Percentiles rank a stretch among this genome's conserved stretches.
Conservation (phyloP, 2,797 vertebrate species). For the Acestrorhynchus altus region DNA sequence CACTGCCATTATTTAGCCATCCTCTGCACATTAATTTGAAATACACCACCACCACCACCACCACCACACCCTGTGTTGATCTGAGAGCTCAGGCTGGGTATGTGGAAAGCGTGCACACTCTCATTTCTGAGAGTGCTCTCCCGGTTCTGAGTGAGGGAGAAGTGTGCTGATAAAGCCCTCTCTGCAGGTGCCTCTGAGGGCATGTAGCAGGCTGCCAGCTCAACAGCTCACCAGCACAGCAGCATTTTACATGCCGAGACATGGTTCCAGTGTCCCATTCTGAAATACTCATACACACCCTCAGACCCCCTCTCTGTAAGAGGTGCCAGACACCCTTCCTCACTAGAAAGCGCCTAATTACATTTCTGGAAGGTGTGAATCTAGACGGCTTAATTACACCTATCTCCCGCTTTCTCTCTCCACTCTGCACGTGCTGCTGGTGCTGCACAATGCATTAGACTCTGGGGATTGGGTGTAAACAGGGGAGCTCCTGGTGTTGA, state of each 20-base stretch:
- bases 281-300: conserved; percentile 3
- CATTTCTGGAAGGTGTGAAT: conserved; percentile 73
- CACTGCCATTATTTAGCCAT: background rate
- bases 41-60: too few species aligned
- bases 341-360: conserved; percentile 73
- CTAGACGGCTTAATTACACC: conserved; percentile 74
- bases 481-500: conserved; percentile 31
- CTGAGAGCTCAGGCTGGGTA: background rate
- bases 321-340: conserved; percentile 66
- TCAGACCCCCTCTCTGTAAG: conserved; percentile 26
- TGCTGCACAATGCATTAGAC: conserved; percentile 67
- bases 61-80: background rate
- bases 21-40: background rate
- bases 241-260: conserved; percentile 43
- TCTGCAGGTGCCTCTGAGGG: conserved; percentile 48
- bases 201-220: background rate
- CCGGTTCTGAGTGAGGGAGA: background rate
- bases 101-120: background rate
- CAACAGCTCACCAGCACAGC: conserved; percentile 25
- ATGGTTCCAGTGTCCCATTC: conserved; percentile 22
- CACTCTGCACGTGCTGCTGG: conserved; percentile 46
- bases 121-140: background rate
- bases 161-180: conserved; percentile 15
- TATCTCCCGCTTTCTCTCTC: conserved; percentile 64
- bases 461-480: conserved; percentile 27